Base-by-base conservation (phyloP, 1,140 invertebrate species). In the Nylanderia fulva region DNA sequence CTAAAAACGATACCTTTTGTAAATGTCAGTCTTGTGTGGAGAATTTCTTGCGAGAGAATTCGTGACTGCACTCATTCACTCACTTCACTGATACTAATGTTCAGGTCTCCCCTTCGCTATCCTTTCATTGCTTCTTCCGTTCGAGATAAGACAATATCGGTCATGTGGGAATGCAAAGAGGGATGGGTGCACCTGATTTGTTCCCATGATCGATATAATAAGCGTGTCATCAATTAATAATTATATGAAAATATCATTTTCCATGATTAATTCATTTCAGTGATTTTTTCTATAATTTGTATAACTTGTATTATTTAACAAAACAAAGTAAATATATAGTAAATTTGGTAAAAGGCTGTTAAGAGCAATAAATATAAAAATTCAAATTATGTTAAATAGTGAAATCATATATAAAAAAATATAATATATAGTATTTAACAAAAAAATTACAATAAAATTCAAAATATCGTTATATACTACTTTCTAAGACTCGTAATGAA, bases 61-160 rank as follows among this genome's bases (percentile, higher is more conserved):
- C 36, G 33, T 42, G 33, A 71, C 77, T 29, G 66, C 64, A 45
- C 52, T 72, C 52, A 52, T 72, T 45, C 66, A 24, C 39, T 82
- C 52, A 45, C 77, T 82, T 71, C 33, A 71, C 77, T 72, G 66
- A 36, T 24, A 72, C 77, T 71, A 82, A 82, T 36, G 66, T 72
- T 71, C 77, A 56, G 45, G 18, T 56, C 24, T 71, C 33, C 66
- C 52, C 66, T 82, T 68, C 27, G 27, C 58, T 72, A 82, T 72
- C 27, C 36, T 82, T 52, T 82, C 77, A 72, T 82, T 82, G 77
- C 54, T 72, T 27, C 77, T 82, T 82, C 77, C 77, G 77, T 24
- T 36, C 24, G 36, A 82, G 77, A 82, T 82, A 82, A 82, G 66
- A 82, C 52, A 82, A 82, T 82, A 82, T 79, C 76, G 15, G 61